Percentiles rank a stretch among this genome's conserved stretches.
These are phyloP conservation scores for Taphrorychus bicolor DNA, from an alignment of 2,888 invertebrate genomes.

Conservation along the genomic window DNA sequence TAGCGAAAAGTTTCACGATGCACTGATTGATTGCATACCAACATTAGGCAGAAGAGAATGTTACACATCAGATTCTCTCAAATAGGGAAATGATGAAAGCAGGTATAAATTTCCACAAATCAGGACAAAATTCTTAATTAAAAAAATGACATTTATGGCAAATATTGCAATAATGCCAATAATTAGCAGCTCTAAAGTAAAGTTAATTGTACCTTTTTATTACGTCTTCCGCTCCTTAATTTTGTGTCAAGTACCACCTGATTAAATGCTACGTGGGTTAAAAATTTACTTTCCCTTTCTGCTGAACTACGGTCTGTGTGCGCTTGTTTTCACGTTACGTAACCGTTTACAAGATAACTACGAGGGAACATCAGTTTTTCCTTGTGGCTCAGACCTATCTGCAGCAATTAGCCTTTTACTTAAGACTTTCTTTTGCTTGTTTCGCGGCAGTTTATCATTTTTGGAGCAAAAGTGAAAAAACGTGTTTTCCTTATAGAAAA, in stretches of 20 bases:
- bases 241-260: neutral
- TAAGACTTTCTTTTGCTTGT: neutral
- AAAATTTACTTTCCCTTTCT: constrained; percentile 16
- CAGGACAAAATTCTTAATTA: too few species aligned
- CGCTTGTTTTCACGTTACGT: neutral
- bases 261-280: neutral
- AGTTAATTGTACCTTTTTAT: too few species aligned
- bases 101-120: too few species aligned
- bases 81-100: too few species aligned
- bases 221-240: neutral
- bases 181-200: too few species aligned
- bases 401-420: neutral
- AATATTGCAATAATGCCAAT: too few species aligned
- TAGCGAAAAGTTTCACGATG: too few species aligned
- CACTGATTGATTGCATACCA: too few species aligned
- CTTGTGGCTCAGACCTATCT: neutral
- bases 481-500: neutral
- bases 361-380: neutral
- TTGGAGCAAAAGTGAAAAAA: neutral
- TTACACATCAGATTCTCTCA: too few species aligned
- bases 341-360: neutral
- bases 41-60: too few species aligned
- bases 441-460: neutral
- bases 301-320: neutral
- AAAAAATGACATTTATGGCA: too few species aligned